Percentiles rank a stretch among this genome's conserved stretches.
Evolutionary conservation across 2,888 invertebrate species (phyloP).

Genomic region (Aleiodes testaceus): DNA sequence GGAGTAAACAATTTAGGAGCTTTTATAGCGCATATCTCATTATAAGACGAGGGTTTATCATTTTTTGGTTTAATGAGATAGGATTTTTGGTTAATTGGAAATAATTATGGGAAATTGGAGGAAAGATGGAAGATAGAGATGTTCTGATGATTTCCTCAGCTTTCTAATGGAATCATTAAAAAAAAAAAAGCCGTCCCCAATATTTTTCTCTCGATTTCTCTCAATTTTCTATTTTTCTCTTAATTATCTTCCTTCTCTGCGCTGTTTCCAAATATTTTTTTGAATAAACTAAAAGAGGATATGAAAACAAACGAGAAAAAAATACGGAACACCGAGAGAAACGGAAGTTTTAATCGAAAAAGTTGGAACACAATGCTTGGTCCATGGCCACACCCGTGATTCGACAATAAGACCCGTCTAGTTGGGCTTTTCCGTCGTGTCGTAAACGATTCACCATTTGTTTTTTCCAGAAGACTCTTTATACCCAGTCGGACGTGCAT

Average conservation of each 20-base stretch:
- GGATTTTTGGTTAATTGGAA: no score
- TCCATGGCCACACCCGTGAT: conserved; percentile 48
- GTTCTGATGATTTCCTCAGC: no score
- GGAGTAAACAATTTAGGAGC: background rate
- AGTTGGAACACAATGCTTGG: conserved; percentile 63
- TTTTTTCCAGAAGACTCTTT: conserved; percentile 33
- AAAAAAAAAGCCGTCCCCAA: no score
- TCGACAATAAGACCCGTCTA: conserved; percentile 52
- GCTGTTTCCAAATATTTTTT: background rate
- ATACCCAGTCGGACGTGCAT: conserved; percentile 28
- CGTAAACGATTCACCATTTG: conserved; percentile 42
- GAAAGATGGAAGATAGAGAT: no score
- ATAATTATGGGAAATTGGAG: no score
- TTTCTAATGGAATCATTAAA: no score
- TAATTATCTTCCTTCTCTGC: background rate
- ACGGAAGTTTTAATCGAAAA: conserved; percentile 68
- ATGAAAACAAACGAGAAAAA: conserved; percentile 26
- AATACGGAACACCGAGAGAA: conserved; percentile 20
- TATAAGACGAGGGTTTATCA: no score
- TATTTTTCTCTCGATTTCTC: no score
- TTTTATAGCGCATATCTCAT: background rate
- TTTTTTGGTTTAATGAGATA: no score
- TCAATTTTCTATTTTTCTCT: no score
- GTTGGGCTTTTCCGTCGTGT: conserved; percentile 27
- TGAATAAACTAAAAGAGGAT: conserved; percentile 13